Evolutionary conservation across 2,888 invertebrate genomes (phyloP), one percentile per base, ranked within the genome.

Genomic region (Toxonevra muliebris): DNA sequence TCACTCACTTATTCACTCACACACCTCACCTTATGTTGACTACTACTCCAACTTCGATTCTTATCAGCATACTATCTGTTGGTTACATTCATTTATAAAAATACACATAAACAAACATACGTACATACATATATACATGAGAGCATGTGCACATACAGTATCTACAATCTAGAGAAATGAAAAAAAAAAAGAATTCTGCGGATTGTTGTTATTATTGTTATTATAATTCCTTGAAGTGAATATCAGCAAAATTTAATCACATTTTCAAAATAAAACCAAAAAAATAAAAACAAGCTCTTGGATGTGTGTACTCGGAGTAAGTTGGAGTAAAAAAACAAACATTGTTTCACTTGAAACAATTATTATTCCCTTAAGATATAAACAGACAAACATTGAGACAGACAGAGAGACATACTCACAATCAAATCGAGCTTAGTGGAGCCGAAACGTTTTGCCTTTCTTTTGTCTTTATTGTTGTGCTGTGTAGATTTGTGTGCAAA

Each of bases 121-220:
- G 5, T 42, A 41, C 17, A 40, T 5, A 50, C 52, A 43, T 30
- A 65, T 67, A 50, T 74, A 69, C 68, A 66, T 71, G 69, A 63
- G 40, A 45, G 54, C 67, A 61, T 66, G 59, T 66, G 52, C 54
- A 20, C 54, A 52, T 67, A 58, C 58, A 77, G 75, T 81, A 80
- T 80, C 82, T 81, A 70, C 75, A 77, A 80, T 80, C 80, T 80
- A 70, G 71, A 76, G 73, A 76, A 79, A 74, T 70, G 73, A 75
- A 73, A 74, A 71, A 75, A 76, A 73, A 76, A 76, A 80, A 77
- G 80, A 81, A 82, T 81, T 82, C 81, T 82, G 81, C 80, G 80
- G 81, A 81, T 82, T 81, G 82, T 82, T 81, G 81, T 81, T 82
- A 81, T 82, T 81, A 81, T 81, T 81, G 82, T 81, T 81, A 81